Evolutionary conservation across 2,113 vertebrate species (phyloP), one percentile per base, ranked within the genome.

Genomic region (Stegastes partitus): DNA sequence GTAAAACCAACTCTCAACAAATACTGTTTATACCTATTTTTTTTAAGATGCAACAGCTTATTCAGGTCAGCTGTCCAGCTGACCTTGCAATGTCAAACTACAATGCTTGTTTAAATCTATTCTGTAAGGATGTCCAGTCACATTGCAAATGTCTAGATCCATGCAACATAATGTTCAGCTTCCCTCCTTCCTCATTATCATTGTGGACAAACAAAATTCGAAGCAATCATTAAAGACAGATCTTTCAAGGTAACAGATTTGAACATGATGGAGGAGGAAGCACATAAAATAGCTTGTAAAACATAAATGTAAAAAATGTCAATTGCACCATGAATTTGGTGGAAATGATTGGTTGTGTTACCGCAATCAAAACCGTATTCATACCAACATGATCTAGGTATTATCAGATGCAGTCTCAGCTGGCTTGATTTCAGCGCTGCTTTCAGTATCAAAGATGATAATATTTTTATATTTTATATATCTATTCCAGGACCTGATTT

Each of bases 81-180:
- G 45, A 66, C 70, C 6, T 55, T 58, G 19, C 12, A 70, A 22
- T 31, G 68, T 28, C 0, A 1, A n/a, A 44, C 26, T 12, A n/a
- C 0, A 23, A 6, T 34, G 34, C 45, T 65, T 82, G 25, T 67
- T 16, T 61, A 45, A 51, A 45, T 69, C 39, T 59, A 14, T 14
- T 28, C 51, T 19, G 5, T 25, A 45, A 77, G 54, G 31, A 11
- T 19, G 50, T 42, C 23, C n/a, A 58, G 71, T 73, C 66, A 84
- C 63, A 28, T 72, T 81, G 73, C 7, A 50, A 75, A 76, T 47
- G 71, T 68, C 64, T 50, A 57, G 28, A 34, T 34, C 56, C 44
- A 58, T 42, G 5, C 28, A 47, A 55, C 18, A 4, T 55, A 88
- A 86, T 84, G 65, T 85, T 88, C 79, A 88, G 80, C 79, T 77